These are phyloP conservation scores for Phylloscopus collybita DNA, from an alignment of 2,797 vertebrate genomes.

Conservation along the genomic window DNA sequence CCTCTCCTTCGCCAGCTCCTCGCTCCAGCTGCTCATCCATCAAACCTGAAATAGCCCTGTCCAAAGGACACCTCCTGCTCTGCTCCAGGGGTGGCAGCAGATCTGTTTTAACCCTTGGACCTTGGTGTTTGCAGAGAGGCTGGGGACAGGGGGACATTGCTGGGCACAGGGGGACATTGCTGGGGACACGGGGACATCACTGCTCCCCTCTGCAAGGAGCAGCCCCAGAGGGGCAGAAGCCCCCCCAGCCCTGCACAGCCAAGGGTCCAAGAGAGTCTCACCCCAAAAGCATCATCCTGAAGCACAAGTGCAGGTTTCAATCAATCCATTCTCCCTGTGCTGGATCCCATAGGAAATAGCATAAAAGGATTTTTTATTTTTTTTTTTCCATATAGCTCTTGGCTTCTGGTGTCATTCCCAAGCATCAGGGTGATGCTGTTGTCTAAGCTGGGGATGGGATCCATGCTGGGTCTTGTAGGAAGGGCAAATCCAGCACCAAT, in stretches of 20 bases:
- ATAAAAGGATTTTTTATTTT: background rate
- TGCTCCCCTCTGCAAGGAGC: background rate
- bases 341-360: background rate
- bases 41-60: background rate
- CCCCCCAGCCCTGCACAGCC: background rate
- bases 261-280: background rate
- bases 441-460: background rate
- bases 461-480: accelerated
- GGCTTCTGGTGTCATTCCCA: background rate
- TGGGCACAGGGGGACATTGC: background rate
- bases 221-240: background rate
- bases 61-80: background rate
- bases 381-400: background rate
- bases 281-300: background rate
- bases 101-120: background rate
- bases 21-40: background rate
- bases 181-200: background rate
- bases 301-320: accelerated
- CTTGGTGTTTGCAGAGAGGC: background rate
- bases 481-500: background rate
- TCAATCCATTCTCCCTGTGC: background rate
- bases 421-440: background rate
- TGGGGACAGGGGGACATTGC: accelerated
- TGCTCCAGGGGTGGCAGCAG: background rate
- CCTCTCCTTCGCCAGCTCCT: background rate